Percentiles rank a stretch among this genome's conserved stretches.
These are phyloP conservation scores for Papilio polyxenes DNA, from an alignment of 1,140 invertebrate genomes.

Conservation along the genomic window DNA sequence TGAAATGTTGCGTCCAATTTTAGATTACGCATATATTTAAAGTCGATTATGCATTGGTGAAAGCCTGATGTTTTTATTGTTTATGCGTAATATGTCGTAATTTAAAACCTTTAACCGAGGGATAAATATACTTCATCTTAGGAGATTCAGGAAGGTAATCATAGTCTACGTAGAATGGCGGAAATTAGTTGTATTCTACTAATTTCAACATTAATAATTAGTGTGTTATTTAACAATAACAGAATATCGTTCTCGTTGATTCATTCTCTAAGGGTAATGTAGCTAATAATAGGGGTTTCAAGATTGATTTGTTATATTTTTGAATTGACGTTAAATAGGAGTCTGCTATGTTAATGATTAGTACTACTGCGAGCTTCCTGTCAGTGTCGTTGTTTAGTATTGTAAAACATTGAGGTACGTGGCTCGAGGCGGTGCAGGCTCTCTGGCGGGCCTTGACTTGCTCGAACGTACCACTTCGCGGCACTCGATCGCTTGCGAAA, in stretches of 20 bases:
- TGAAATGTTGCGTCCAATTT: background rate
- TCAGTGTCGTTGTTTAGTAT: constrained; percentile 27
- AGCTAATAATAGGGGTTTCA: background rate
- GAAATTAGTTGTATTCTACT: no score
- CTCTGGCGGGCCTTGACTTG: constrained; percentile 72
- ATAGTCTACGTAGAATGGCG: background rate
- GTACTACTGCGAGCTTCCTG: background rate
- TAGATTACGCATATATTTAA: background rate
- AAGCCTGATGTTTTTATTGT: background rate
- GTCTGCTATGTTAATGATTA: background rate
- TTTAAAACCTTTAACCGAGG: background rate
- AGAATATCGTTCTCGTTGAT: no score
- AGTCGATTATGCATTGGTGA: background rate
- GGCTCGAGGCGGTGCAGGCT: constrained; percentile 53
- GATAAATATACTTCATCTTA: no score
- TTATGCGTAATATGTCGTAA: background rate
- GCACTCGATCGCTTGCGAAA: constrained; percentile 80
- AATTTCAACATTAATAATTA: no score
- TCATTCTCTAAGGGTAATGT: background rate
- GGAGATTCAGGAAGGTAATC: background rate
- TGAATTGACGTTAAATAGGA: background rate
- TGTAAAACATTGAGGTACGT: constrained; percentile 39
- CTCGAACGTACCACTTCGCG: constrained; percentile 76
- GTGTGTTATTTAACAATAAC: no score
- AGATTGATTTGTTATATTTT: background rate